Evolutionary conservation across 1,140 invertebrate species (phyloP).

Genomic region (Drosophila ohnishii): DNA sequence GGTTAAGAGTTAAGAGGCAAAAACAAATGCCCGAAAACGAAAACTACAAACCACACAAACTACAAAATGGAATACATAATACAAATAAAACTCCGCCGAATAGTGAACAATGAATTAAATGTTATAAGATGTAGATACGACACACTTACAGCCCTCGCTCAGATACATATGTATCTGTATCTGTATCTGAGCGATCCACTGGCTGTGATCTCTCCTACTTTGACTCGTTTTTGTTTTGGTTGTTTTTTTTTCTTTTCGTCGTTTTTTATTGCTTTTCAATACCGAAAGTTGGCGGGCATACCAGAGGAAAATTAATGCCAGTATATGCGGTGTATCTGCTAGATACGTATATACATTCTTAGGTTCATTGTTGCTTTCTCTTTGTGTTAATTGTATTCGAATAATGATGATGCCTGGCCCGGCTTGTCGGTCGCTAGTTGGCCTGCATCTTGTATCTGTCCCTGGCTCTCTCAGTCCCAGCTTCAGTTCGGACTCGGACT

Average conservation of each 20-base stretch:
- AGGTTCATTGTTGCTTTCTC: slow-evolving; percentile 67
- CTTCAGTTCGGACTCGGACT: slow-evolving; percentile 12
- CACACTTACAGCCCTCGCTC: slow-evolving; percentile 13
- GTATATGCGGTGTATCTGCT: slow-evolving; percentile 44
- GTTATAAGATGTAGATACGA: slow-evolving; percentile 55
- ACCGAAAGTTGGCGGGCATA: slow-evolving; percentile 48
- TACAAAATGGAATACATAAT: slow-evolving; percentile 72
- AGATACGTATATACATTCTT: slow-evolving; percentile 45
- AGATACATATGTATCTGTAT: slow-evolving; percentile 36
- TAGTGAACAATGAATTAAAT: slow-evolving; percentile 63
- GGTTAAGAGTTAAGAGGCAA: slow-evolving; percentile 10
- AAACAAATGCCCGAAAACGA: slow-evolving; percentile 49
- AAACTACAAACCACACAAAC: slow-evolving; percentile 74
- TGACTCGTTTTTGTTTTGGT: slow-evolving; percentile 24
- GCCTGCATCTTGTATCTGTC: slow-evolving; percentile 55
- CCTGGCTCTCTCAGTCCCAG: slow-evolving; percentile 8
- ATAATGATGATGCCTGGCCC: slow-evolving; percentile 67
- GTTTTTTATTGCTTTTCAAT: slow-evolving; percentile 56
- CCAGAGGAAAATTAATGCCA: slow-evolving; percentile 59
- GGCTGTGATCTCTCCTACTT: slow-evolving; percentile 49
- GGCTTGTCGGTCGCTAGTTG: slow-evolving; percentile 45
- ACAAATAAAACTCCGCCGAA: slow-evolving; percentile 50
- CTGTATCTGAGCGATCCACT: slow-evolving; percentile 36
- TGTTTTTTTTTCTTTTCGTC: not conserved
- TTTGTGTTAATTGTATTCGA: slow-evolving; percentile 78